These are phyloP conservation scores for Elephas maximus DNA, from an alignment of 2,113 vertebrate genomes.

Conservation along the genomic window DNA sequence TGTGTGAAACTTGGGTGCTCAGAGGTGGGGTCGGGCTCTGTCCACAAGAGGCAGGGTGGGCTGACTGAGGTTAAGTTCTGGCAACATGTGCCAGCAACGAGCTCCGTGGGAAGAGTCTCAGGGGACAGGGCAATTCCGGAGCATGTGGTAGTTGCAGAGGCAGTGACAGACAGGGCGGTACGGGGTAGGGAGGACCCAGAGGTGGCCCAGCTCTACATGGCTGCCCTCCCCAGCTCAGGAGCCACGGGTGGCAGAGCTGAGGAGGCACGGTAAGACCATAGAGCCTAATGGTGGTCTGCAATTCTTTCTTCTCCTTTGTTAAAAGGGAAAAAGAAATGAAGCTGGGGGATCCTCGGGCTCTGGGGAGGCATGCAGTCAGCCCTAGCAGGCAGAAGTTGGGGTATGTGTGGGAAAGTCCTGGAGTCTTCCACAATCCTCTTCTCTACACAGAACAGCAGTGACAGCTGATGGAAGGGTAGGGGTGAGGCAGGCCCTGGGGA, in stretches of 20 bases:
- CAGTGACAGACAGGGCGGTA: not conserved
- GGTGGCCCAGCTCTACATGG: not conserved
- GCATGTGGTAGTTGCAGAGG: not conserved
- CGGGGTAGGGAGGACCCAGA: not conserved
- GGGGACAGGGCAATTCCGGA: not conserved
- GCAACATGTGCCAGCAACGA: constrained; percentile 7
- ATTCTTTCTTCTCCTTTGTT: constrained; percentile 79
- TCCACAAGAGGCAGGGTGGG: not conserved
- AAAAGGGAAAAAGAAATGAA: constrained; percentile 61
- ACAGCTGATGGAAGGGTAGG: constrained; percentile 6
- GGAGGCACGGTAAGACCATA: constrained; percentile 75
- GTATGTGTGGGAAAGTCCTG: constrained; percentile 69
- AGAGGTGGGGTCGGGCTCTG: not conserved
- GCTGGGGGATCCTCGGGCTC: constrained; percentile 52
- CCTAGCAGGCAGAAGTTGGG: constrained; percentile 72
- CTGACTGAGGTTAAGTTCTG: not conserved
- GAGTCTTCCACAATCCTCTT: constrained; percentile 80
- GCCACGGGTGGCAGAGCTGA: constrained; percentile 52
- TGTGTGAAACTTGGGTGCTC: not conserved
- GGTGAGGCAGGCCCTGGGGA: constrained; percentile 16
- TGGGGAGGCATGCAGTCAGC: constrained; percentile 77
- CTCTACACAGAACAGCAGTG: constrained; percentile 71
- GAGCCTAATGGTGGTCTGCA: constrained; percentile 74
- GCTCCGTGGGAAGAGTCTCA: not conserved
- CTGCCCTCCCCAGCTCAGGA: not conserved